phyloP scores from a whole-genome alignment of 2,113 vertebrate genomes.

The Epinephelus fuscoguttatus region DNA sequence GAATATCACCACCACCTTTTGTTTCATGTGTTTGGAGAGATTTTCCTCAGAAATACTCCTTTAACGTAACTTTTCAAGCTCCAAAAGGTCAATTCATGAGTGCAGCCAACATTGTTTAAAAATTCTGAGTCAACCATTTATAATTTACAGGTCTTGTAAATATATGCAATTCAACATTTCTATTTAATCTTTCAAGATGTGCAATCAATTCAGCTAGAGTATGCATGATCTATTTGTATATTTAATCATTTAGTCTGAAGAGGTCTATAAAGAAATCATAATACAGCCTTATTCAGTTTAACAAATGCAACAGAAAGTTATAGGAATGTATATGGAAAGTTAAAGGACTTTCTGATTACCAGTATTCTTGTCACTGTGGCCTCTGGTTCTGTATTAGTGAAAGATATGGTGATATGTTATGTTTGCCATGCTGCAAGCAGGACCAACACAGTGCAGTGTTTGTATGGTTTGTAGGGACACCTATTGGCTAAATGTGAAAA shows the following conservation, averaged over 20 bases:
- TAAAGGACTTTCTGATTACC: constrained; percentile 3
- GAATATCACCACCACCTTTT: not conserved
- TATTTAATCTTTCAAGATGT: not conserved
- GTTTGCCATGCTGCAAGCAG: constrained; percentile 62
- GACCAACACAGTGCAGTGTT: constrained; percentile 44
- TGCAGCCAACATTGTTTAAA: not conserved
- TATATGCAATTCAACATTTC: not conserved
- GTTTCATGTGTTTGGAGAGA: constrained; percentile 1
- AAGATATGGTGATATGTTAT: constrained; percentile 53
- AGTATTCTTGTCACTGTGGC: constrained; percentile 39
- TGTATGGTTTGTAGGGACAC: constrained; percentile 94
- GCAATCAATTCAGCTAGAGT: not conserved
- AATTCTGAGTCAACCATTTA: not conserved
- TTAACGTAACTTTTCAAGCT: constrained; percentile 9
- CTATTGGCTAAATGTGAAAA: constrained; percentile 88
- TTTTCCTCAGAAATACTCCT: not conserved
- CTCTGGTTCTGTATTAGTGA: constrained; percentile 50
- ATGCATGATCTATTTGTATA: not conserved
- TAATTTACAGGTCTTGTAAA: not conserved
- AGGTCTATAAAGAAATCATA: not conserved
- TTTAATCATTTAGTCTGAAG: not conserved
- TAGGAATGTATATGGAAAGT: constrained; percentile 14
- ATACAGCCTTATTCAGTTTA: not conserved
- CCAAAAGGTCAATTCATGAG: not conserved
- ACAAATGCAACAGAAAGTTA: constrained; percentile 32